Conservation (phyloP, 2,888 invertebrate genomes). For the Megastigmus dorsalis region DNA sequence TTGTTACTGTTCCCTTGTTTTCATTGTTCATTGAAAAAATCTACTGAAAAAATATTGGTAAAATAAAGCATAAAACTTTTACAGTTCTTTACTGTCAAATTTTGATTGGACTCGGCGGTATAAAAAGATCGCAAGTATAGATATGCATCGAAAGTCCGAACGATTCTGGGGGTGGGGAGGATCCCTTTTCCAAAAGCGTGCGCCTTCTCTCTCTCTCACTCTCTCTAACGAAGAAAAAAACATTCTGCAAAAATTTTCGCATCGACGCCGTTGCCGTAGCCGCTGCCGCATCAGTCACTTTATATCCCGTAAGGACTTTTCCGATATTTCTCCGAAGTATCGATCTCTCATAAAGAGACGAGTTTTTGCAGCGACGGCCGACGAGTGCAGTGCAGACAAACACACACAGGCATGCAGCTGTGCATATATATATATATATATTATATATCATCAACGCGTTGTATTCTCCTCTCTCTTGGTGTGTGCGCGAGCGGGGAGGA, state of each 20-base stretch:
- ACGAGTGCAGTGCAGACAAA: neutral
- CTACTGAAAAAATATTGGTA: too few relatives aligned
- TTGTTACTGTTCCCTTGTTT: too few relatives aligned
- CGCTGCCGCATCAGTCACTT: neutral
- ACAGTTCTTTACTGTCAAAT: too few relatives aligned
- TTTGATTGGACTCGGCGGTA: too few relatives aligned
- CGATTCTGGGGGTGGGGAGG: slow-evolving; percentile 61
- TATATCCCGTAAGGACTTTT: slow-evolving; percentile 15
- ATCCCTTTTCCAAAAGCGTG: slow-evolving; percentile 67
- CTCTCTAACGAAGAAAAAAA: slow-evolving; percentile 54
- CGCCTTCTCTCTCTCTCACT: slow-evolving; percentile 43
- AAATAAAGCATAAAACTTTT: too few relatives aligned
- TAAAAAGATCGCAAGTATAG: too few relatives aligned
- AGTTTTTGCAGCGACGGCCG: slow-evolving; percentile 15
- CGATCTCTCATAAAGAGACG: neutral
- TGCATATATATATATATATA: too few relatives aligned
- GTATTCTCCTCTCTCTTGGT: neutral
- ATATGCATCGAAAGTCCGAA: too few relatives aligned
- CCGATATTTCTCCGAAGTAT: slow-evolving; percentile 1
- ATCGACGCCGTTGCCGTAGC: neutral
- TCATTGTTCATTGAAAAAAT: too few relatives aligned
- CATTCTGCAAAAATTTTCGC: slow-evolving; percentile 52
- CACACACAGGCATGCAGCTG: neutral
- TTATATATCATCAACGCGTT: neutral
- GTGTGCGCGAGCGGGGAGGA: neutral